Base-by-base conservation (phyloP, 2,113 vertebrate species). In the Gymnogyps californianus region DNA sequence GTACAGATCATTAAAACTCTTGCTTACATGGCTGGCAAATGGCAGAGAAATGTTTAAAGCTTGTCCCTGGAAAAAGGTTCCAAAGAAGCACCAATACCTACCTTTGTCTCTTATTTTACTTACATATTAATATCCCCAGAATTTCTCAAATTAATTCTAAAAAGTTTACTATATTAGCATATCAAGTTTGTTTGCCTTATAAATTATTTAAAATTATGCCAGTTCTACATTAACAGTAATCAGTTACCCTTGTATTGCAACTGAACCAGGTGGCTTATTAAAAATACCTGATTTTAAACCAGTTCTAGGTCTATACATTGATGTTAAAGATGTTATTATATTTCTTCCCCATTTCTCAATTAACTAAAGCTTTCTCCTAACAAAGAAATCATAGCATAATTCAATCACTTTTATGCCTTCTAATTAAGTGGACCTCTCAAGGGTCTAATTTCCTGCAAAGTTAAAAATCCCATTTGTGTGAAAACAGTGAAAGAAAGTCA, bases 361-460 rank as follows among this genome's bases (percentile, higher is more conserved):
- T 80, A 92, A 83, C 4, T 11, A 57, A 90, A 81, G 5, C 13
- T 64, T 81, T 91, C 29, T 87, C 38, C 20, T 78, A 81, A 46
- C 34, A 54, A 70, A 62, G 47, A 92, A 81, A 42, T 42, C 4
- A 36, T 31, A 67, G 24, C 10, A 67, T 46, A 90, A 83, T 85
- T 69, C 71, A 80, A 55, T 76, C 36, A 79, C 28, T 83, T 94
- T 88, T 85, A 72, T 88, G 32, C 7, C 19, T 94, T 69, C 90
- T 92, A 95, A 93, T 96, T 95, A 95, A 94, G 75, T 88, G 61
- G 51, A 62, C 14, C 22, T 95, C 89, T 96, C 81, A 83, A 87
- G 74, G 28, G 64, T 82, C 51, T 92, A 58, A 92, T 94, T 92
- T 96, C n/a, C 51, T 89, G 46, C 59, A 78, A 75, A 94, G 72